phyloP scores from a whole-genome alignment of 2,888 invertebrate species.

The Gymnocheta viridis region DNA sequence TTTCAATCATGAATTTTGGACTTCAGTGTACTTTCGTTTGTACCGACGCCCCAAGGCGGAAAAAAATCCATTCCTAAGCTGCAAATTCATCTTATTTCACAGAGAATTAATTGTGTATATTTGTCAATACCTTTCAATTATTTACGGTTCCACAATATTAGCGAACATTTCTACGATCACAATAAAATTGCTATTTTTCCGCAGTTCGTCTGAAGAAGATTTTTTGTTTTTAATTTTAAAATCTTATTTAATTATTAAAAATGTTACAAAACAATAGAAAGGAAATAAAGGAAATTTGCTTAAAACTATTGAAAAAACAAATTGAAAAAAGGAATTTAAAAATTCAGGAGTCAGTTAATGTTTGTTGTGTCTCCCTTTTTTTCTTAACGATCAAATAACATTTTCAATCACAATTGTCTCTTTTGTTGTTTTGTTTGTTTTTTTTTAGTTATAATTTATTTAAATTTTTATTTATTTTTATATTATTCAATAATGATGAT shows the following conservation, averaged over 20 bases:
- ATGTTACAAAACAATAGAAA: constrained; percentile 55
- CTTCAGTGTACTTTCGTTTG: no score
- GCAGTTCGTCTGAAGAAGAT: background rate
- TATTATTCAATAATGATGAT: constrained; percentile 52
- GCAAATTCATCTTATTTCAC: no score
- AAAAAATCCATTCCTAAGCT: no score
- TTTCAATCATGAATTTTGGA: no score
- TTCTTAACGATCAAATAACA: constrained; percentile 8
- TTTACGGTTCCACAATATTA: no score
- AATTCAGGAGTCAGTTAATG: constrained; percentile 31
- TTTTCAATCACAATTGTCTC: constrained; percentile 51
- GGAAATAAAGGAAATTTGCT: constrained; percentile 39
- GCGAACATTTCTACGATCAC: no score
- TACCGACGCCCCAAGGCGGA: no score
- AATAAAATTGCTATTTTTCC: background rate
- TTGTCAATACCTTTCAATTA: no score
- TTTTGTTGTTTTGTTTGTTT: constrained; percentile 22
- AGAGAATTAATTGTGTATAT: no score
- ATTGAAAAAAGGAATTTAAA: constrained; percentile 16
- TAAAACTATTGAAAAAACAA: constrained; percentile 54
- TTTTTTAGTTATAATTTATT: constrained; percentile 51
- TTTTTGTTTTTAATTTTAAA: constrained; percentile 36
- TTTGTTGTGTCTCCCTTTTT: background rate
- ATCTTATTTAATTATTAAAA: constrained; percentile 60
- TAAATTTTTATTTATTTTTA: constrained; percentile 41